A percentile compares a stretch with the other conserved stretches of the same genome.
Evolutionary conservation across 2,888 invertebrate species (phyloP).

Genomic region (Euspilapteryx auroguttella): DNA sequence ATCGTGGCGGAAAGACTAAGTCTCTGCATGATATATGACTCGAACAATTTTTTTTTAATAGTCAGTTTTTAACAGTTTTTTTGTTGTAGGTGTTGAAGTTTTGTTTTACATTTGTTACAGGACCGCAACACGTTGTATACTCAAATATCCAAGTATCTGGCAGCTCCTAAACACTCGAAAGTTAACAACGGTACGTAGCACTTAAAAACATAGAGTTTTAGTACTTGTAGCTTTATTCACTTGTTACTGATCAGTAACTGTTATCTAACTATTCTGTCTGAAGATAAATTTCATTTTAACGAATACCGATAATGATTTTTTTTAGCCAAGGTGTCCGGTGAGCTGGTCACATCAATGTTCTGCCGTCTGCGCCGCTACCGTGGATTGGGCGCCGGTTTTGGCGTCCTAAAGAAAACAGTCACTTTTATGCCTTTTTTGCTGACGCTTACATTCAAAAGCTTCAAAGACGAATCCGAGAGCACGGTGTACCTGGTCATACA

Average conservation of each 20-base stretch:
- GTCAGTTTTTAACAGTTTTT: too few species aligned
- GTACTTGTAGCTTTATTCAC: too few species aligned
- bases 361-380: slow-evolving; percentile 67
- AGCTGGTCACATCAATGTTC: slow-evolving; percentile 21
- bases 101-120: slow-evolving; percentile 17
- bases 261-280: too few species aligned
- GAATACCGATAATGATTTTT: too few species aligned
- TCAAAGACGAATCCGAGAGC: slow-evolving; percentile 46
- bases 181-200: slow-evolving; percentile 10
- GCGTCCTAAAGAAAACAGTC: slow-evolving; percentile 60
- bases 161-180: slow-evolving; percentile 46
- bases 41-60: too few species aligned
- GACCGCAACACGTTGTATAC: slow-evolving; percentile 74
- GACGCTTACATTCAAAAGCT: slow-evolving; percentile 69
- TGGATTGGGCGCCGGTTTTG: slow-evolving; percentile 62
- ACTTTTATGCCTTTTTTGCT: slow-evolving; percentile 73
- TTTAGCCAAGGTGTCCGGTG: slow-evolving; percentile 11
- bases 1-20: too few species aligned
- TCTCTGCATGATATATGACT: too few species aligned
- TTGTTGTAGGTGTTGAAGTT: too few species aligned
- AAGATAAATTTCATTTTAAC: too few species aligned
- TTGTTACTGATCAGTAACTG: too few species aligned
- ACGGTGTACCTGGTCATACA: slow-evolving; percentile 69
- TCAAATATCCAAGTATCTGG: slow-evolving; percentile 70
- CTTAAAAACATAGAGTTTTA: background rate